A percentile compares a stretch with the other conserved stretches of the same genome.
These are phyloP conservation scores for Corythornis cristatus DNA, from an alignment of 2,113 vertebrate species.

Conservation along the genomic window DNA sequence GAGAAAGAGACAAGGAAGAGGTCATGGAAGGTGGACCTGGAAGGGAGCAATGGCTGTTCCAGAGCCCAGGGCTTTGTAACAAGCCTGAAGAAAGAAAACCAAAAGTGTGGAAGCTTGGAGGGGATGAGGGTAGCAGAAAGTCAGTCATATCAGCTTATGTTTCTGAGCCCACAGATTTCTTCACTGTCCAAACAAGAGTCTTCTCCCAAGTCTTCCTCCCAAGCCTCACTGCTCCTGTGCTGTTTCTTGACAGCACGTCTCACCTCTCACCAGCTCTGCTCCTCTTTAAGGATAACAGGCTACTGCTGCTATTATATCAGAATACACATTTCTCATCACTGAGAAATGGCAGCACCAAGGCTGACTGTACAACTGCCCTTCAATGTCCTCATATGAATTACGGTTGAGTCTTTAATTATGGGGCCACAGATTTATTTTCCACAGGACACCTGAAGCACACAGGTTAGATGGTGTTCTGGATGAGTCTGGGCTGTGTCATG, in stretches of 20 bases:
- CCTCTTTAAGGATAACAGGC: not conserved
- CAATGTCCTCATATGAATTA: constrained; percentile 28
- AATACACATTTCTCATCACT: not conserved
- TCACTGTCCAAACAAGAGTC: fast-evolving
- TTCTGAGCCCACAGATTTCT: not conserved
- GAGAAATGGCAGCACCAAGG: constrained; percentile 1
- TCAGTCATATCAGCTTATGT: not conserved
- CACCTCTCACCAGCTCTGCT: not conserved
- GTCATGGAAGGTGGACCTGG: not conserved
- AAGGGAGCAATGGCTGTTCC: not conserved
- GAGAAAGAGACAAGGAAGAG: not conserved
- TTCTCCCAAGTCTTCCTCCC: not conserved
- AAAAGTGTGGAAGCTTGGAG: not conserved
- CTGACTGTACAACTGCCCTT: constrained; percentile 8
- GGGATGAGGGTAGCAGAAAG: not conserved
- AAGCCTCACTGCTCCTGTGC: not conserved
- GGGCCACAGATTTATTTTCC: constrained; percentile 29
- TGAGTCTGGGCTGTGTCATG: not conserved
- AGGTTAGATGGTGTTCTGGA: not conserved
- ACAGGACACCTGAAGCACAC: not conserved
- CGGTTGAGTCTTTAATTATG: not conserved
- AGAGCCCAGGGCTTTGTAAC: not conserved
- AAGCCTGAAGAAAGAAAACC: not conserved
- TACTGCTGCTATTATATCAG: not conserved
- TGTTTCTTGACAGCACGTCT: fast-evolving